phyloP scores from a whole-genome alignment of 2,888 invertebrate genomes.

The Adelphocoris suturalis region DNA sequence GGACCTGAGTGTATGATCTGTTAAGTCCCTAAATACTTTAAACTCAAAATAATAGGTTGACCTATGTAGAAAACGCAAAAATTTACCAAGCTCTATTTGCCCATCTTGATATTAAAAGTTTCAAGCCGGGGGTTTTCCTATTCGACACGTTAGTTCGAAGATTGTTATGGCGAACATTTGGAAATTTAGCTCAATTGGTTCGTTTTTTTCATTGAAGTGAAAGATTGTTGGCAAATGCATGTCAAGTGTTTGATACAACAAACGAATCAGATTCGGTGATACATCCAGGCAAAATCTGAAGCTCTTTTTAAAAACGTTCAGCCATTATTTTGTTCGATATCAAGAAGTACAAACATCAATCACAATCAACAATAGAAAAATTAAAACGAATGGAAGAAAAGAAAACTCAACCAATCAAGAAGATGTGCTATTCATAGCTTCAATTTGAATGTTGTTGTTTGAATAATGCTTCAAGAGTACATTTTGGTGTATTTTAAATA shows the following conservation, averaged over 20 bases:
- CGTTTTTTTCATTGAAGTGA: too few relatives aligned
- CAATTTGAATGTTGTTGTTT: neutral
- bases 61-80: too few relatives aligned
- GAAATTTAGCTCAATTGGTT: too few relatives aligned
- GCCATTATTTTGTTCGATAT: conserved; percentile 37
- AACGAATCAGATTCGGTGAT: conserved; percentile 34
- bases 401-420: neutral
- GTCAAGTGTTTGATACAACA: conserved; percentile 18
- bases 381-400: conserved; percentile 18
- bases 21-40: too few relatives aligned
- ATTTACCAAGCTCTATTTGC: too few relatives aligned
- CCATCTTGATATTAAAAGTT: too few relatives aligned
- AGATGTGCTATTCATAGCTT: conserved; percentile 6
- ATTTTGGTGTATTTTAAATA: neutral
- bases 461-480: neutral
- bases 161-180: too few relatives aligned
- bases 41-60: too few relatives aligned
- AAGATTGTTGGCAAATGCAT: neutral
- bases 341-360: conserved; percentile 46
- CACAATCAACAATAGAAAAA: conserved; percentile 31
- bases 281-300: conserved; percentile 54
- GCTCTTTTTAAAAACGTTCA: conserved; percentile 36
- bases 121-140: too few relatives aligned
- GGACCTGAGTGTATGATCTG: neutral
- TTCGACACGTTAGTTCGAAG: too few relatives aligned